These are phyloP conservation scores for Catamblyrhynchus diadema DNA, from an alignment of 2,797 vertebrate species.

Conservation along the genomic window DNA sequence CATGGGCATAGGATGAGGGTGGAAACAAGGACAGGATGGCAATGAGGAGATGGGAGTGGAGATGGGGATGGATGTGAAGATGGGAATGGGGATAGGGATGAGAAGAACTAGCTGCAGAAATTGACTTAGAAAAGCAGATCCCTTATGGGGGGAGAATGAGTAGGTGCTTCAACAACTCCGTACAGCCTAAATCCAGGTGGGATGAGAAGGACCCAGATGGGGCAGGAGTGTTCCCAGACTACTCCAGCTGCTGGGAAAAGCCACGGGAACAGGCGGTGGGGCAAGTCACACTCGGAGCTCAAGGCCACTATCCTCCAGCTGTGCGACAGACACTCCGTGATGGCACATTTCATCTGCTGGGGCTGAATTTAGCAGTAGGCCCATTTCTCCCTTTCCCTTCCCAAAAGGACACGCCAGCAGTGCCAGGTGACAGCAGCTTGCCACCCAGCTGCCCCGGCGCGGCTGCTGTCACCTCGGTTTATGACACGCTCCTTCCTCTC, in stretches of 20 bases:
- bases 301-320: not conserved
- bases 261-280: fast-evolving
- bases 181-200: not conserved
- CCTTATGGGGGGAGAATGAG: not conserved
- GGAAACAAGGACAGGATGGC: not conserved
- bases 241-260: not conserved
- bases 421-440: not conserved
- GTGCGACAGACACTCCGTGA: fast-evolving
- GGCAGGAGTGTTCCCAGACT: not conserved
- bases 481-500: not conserved
- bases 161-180: not conserved
- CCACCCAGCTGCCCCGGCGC: not conserved
- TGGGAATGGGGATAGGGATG: not conserved
- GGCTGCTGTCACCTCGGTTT: not conserved
- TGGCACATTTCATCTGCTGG: fast-evolving
- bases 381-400: not conserved
- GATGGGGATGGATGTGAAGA: not conserved
- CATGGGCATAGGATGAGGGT: not conserved
- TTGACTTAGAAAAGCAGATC: not conserved
- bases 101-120: not conserved
- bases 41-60: not conserved
- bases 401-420: fast-evolving
- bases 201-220: not conserved
- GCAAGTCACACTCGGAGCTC: not conserved
- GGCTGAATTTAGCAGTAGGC: not conserved